Conservation (phyloP, 2,888 invertebrate species). For the Dryomyza anilis region DNA sequence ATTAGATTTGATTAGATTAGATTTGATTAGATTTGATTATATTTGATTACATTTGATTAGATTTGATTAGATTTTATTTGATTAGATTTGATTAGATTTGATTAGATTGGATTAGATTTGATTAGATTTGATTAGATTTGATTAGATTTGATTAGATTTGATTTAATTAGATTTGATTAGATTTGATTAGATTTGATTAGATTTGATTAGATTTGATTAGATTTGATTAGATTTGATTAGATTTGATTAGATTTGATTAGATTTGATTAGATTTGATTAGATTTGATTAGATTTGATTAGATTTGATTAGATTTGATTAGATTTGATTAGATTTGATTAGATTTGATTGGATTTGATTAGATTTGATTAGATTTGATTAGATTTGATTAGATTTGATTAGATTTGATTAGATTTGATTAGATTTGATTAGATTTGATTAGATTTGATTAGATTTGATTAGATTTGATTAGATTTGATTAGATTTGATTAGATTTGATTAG, state of each 20-base stretch:
- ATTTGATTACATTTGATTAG: too few species aligned
- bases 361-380: neutral
- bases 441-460: slow-evolving; percentile 1
- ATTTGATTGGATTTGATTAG: neutral
- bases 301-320: slow-evolving; percentile 6
- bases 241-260: neutral
- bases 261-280: slow-evolving; percentile 4
- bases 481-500: neutral
- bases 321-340: slow-evolving; percentile 10
- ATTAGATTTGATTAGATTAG: slow-evolving; percentile 13
- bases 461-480: slow-evolving; percentile 1
- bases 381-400: slow-evolving; percentile 1
- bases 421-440: neutral
- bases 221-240: neutral
- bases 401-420: neutral
- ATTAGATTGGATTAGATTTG: slow-evolving; percentile 10
- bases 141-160: slow-evolving; percentile 9
- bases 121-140: slow-evolving; percentile 7
- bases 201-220: neutral
- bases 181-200: slow-evolving; percentile 8
- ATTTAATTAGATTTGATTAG: slow-evolving; percentile 7
- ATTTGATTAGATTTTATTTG: too few species aligned
- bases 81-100: too few species aligned
- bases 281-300: slow-evolving; percentile 9
- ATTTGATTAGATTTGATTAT: too few species aligned